These are phyloP conservation scores for Osmerus mordax DNA, from an alignment of 2,113 vertebrate genomes.

Conservation along the genomic window DNA sequence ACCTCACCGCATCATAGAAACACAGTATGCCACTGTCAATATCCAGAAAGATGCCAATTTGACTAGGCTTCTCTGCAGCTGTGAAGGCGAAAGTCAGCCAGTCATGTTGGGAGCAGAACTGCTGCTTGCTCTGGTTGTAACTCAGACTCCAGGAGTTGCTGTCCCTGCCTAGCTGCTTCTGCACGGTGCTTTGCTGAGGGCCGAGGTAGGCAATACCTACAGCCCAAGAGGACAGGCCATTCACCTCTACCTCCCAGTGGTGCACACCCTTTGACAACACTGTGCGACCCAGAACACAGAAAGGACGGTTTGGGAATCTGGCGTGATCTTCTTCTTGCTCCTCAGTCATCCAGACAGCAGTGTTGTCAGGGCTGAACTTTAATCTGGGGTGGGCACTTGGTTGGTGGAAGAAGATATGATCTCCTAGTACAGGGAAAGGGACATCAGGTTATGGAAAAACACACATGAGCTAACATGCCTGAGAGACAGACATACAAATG, in stretches of 20 bases:
- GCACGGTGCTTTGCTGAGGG: not conserved
- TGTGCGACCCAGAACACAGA: slow-evolving; percentile 21
- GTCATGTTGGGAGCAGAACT: slow-evolving; percentile 30
- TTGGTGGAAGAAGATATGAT: slow-evolving; percentile 18
- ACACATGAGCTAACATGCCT: not conserved
- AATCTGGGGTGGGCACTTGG: slow-evolving; percentile 22
- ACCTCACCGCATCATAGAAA: slow-evolving; percentile 26
- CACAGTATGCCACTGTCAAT: slow-evolving; percentile 30
- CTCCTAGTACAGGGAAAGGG: slow-evolving; percentile 9
- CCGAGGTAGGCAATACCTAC: slow-evolving; percentile 25
- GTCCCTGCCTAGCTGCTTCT: slow-evolving; percentile 7
- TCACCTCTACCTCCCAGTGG: slow-evolving; percentile 36
- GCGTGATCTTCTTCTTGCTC: not conserved
- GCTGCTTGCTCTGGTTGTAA: slow-evolving; percentile 11
- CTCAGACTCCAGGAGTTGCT: slow-evolving; percentile 27
- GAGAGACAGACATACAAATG: not conserved
- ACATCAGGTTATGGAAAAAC: not conserved
- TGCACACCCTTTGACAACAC: slow-evolving; percentile 23
- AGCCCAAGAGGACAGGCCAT: slow-evolving; percentile 23
- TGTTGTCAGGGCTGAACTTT: slow-evolving; percentile 12
- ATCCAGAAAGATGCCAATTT: slow-evolving; percentile 32
- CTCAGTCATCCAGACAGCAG: slow-evolving; percentile 10
- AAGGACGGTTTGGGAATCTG: not conserved
- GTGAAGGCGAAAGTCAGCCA: slow-evolving; percentile 13
- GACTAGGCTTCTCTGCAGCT: not conserved